Evolutionary conservation across 1,140 invertebrate genomes (phyloP).

Genomic region (Papilio helenus): DNA sequence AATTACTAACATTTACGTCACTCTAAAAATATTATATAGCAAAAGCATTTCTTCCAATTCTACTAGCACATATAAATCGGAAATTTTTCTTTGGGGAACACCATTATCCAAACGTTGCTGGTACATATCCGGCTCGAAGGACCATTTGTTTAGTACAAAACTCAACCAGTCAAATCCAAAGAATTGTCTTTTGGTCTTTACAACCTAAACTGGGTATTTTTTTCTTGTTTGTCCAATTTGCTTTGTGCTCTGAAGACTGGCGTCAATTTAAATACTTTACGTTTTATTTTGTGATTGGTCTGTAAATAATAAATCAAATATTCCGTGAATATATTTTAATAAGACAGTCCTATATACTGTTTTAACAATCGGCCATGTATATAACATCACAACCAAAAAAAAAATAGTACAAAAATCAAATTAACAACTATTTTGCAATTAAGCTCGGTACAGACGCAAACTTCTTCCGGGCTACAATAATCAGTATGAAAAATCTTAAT

Average conservation of each 20-base stretch:
- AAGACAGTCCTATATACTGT: constrained; percentile 47
- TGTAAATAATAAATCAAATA: constrained; percentile 40
- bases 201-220: too few species aligned
- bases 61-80: neutral
- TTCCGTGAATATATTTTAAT: constrained; percentile 50
- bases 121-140: too few species aligned
- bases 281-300: neutral
- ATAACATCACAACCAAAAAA: constrained; percentile 50
- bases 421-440: constrained; percentile 27
- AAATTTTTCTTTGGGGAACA: too few species aligned
- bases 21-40: neutral
- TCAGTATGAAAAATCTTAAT: neutral
- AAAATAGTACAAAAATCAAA: constrained; percentile 37
- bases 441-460: constrained; percentile 28
- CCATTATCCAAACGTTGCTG: too few species aligned
- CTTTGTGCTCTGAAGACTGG: neutral
- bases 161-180: too few species aligned
- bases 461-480: neutral
- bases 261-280: neutral
- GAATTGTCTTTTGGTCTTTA: too few species aligned
- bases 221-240: too few species aligned
- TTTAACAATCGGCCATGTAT: constrained; percentile 49
- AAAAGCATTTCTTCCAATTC: neutral
- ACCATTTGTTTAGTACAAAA: too few species aligned
- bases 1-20: neutral